phyloP scores from a whole-genome alignment of 2,888 invertebrate genomes.

The Tineola bisselliella region DNA sequence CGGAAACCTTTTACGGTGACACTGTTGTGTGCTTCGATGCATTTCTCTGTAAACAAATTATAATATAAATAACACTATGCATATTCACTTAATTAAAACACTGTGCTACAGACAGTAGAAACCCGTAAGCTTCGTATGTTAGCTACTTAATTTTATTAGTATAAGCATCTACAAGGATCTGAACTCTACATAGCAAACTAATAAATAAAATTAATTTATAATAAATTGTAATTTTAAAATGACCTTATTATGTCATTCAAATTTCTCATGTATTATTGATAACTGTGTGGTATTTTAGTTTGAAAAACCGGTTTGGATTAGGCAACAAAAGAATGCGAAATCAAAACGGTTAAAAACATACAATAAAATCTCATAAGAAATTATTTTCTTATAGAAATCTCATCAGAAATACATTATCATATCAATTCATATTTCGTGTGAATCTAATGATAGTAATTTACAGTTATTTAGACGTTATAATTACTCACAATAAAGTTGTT shows the following conservation, averaged over 20 bases:
- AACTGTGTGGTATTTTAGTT: not conserved
- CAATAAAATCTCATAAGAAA: constrained; percentile 30
- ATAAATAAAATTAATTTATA: too few relatives aligned
- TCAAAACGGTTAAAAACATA: constrained; percentile 26
- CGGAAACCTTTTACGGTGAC: constrained; percentile 9
- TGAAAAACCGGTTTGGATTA: constrained; percentile 24
- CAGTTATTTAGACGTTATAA: constrained; percentile 45
- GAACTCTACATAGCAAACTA: too few relatives aligned
- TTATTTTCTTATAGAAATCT: constrained; percentile 11
- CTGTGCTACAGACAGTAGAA: too few relatives aligned
- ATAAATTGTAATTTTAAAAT: not conserved
- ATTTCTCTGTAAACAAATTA: constrained; percentile 16
- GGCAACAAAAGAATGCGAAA: constrained; percentile 26
- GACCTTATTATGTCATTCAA: not conserved
- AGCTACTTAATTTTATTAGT: too few relatives aligned
- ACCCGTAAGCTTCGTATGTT: too few relatives aligned
- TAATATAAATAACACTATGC: too few relatives aligned
- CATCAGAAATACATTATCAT: constrained; percentile 10
- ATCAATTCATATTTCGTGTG: constrained; percentile 20
- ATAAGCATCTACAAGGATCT: too few relatives aligned
- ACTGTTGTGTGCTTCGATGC: not conserved
- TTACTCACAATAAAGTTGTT: constrained; percentile 38
- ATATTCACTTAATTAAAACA: too few relatives aligned
- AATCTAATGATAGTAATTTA: constrained; percentile 24
- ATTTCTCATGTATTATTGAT: not conserved